phyloP scores from a whole-genome alignment of 2,888 invertebrate genomes.

The Crocallis elinguaria region DNA sequence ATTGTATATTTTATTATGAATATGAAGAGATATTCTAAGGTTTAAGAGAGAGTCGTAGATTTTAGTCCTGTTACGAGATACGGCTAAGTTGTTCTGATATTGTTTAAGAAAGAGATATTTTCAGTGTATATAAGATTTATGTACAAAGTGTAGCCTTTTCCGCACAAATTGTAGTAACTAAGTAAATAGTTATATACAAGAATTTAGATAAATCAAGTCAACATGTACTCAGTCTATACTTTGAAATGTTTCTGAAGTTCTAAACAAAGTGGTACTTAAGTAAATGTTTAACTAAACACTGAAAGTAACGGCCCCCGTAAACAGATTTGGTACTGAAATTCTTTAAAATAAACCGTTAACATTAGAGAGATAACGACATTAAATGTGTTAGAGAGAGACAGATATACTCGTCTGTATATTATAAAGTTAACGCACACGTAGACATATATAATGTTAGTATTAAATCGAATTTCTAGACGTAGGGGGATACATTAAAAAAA shows the following conservation, averaged over 20 bases:
- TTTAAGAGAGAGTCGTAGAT: background rate
- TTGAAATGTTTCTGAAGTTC: too few species aligned
- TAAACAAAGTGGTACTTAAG: too few species aligned
- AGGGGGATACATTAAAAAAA: slow-evolving; percentile 24
- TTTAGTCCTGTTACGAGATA: background rate
- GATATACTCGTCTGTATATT: slow-evolving; percentile 22
- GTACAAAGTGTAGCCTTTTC: too few species aligned
- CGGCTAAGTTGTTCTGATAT: background rate
- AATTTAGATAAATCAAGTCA: too few species aligned
- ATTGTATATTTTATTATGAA: slow-evolving; percentile 6
- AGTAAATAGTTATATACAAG: too few species aligned
- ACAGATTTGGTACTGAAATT: too few species aligned
- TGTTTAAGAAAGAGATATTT: background rate
- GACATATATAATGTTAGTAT: slow-evolving; percentile 29
- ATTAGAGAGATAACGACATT: slow-evolving; percentile 13
- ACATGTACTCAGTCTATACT: too few species aligned
- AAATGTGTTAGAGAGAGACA: slow-evolving; percentile 25
- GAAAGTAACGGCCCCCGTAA: too few species aligned
- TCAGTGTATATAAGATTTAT: background rate
- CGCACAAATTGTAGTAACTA: too few species aligned
- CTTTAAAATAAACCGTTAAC: background rate
- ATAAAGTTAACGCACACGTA: slow-evolving; percentile 35
- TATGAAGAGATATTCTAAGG: background rate
- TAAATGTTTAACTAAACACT: too few species aligned
- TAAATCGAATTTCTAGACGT: slow-evolving; percentile 20